Base-by-base conservation (phyloP, 2,113 vertebrate species). In the Stigmatopora nigra region DNA sequence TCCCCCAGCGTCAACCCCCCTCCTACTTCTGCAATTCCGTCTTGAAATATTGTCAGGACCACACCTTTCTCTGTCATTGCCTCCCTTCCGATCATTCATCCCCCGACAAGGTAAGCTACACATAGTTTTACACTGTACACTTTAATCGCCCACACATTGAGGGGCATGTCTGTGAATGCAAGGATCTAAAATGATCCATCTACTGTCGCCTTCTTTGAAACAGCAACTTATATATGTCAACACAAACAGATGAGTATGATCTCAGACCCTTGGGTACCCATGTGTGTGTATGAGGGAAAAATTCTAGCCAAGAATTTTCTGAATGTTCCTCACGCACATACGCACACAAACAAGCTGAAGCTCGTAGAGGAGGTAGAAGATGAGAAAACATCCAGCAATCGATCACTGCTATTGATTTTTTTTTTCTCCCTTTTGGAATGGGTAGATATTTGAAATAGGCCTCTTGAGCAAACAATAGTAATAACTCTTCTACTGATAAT, bases 321-420 rank as follows among this genome's bases (percentile, higher is more conserved):
- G 55, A 51, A 74, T 73, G 64, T 56, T 63, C 41, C 67, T 66
- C 35, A 46, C 52, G 72, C 63, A 68, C 55, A 76, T 53, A 78
- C 22, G 74, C 25, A 69, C 15, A 80, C 72, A n/a, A n/a, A 73
- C 65, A 75, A 16, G 38, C 76, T 57, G 65, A 74, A 61, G 72
- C 56, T 67, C 71, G 65, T 70, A 68, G 72, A 71, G 76, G 68
- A 65, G 76, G 66, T 20, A 56, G 73, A 73, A 70, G 61, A 76
- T 61, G 71, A 86, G 82, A 80, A 85, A 88, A 88, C 78, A 88
- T 73, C 75, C 47, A 13, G 62, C 73, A 72, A 90, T 89, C 77
- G 85, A 88, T 90, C 79, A 79, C 65, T 8, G 41, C 25, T 77
- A 91, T 91, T 78, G 89, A 91, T 89, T 91, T 91, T 80, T 89